Conservation (phyloP, 2,113 vertebrate genomes). For the Glaucidium brasilianum region DNA sequence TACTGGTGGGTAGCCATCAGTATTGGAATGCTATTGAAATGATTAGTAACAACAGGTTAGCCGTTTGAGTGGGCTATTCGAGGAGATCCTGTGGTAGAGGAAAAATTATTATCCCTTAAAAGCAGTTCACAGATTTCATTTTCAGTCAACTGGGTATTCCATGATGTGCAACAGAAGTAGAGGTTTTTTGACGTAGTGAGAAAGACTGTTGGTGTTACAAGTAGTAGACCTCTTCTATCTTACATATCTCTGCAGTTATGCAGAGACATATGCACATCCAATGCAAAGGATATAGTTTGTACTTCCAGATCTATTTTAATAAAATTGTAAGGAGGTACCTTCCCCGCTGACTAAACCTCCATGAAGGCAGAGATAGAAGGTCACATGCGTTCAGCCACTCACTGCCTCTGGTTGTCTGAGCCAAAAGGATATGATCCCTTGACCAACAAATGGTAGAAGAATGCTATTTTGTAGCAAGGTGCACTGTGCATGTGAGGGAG, state of each 20-base stretch:
- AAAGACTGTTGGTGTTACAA: neutral
- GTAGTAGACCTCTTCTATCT: neutral
- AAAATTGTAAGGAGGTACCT: neutral
- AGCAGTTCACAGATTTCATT: neutral
- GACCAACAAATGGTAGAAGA: neutral
- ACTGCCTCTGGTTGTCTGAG: neutral
- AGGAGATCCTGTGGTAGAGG: neutral
- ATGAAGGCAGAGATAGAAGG: neutral
- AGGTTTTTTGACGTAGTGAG: neutral
- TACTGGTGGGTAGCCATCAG: neutral
- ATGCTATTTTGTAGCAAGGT: neutral
- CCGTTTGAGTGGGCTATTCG: neutral
- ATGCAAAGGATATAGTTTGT: neutral
- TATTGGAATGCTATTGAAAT: neutral
- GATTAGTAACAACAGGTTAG: neutral
- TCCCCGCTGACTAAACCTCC: neutral
- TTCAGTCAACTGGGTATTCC: neutral
- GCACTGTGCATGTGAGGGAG: neutral
- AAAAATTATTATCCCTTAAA: neutral
- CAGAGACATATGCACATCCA: neutral
- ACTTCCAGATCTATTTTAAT: neutral
- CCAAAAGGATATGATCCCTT: neutral
- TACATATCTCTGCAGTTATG: neutral
- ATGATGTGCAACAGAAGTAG: neutral
- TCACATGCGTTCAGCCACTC: neutral